Percentiles rank a stretch among this genome's conserved stretches.
phyloP scores from a whole-genome alignment of 2,888 invertebrate genomes.

The Escarpia spicata region DNA sequence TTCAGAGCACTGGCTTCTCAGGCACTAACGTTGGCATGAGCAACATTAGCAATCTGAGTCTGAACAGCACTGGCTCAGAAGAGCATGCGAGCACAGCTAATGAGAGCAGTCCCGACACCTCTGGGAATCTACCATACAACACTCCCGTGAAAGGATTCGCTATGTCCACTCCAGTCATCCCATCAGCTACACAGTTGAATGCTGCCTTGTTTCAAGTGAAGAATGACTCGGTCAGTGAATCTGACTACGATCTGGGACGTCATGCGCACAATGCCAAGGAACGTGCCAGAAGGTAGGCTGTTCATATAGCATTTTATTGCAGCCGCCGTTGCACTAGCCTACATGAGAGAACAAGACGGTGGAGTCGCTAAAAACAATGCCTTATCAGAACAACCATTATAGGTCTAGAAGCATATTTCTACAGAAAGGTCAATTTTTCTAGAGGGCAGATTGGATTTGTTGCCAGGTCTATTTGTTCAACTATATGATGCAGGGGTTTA shows the following conservation, averaged over 20 bases:
- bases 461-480: too few species aligned
- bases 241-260: slow-evolving; percentile 36
- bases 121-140: slow-evolving; percentile 20
- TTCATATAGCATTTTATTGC: not conserved
- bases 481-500: too few species aligned
- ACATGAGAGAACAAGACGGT: not conserved
- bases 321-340: not conserved
- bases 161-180: not conserved
- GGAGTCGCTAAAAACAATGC: not conserved
- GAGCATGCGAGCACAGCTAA: not conserved
- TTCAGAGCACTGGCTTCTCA: not conserved
- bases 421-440: not conserved
- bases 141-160: not conserved
- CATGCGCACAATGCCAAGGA: slow-evolving; percentile 58
- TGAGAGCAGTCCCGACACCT: not conserved
- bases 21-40: not conserved
- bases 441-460: too few species aligned
- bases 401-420: not conserved
- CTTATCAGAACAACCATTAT: too few species aligned
- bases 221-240: slow-evolving; percentile 20
- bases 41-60: slow-evolving; percentile 22
- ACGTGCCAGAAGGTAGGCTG: slow-evolving; percentile 50
- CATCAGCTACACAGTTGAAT: slow-evolving; percentile 25
- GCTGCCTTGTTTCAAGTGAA: slow-evolving; percentile 21
- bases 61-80: slow-evolving; percentile 28